Evolutionary conservation across 2,888 invertebrate genomes (phyloP).

Genomic region (Heliconius aoede): DNA sequence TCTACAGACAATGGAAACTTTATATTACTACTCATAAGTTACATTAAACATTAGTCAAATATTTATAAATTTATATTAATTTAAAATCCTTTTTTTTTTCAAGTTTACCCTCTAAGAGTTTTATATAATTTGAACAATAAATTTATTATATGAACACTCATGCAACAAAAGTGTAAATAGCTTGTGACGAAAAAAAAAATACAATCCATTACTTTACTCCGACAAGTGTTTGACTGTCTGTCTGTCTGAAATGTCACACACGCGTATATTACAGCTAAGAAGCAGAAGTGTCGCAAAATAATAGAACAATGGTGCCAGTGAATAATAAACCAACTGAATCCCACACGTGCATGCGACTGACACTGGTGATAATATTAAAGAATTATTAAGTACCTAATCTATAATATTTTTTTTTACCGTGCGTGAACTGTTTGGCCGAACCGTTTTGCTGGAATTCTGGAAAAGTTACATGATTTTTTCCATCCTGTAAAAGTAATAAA

Average conservation of each 20-base stretch:
- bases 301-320: slow-evolving; percentile 41
- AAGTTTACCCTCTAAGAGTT: no score
- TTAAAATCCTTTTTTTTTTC: not conserved
- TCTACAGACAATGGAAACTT: slow-evolving; percentile 78
- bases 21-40: not conserved
- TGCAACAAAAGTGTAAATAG: slow-evolving; percentile 33
- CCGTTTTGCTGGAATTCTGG: slow-evolving; percentile 95
- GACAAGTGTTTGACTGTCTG: slow-evolving; percentile 12
- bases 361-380: slow-evolving; percentile 80
- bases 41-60: not conserved
- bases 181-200: slow-evolving; percentile 17
- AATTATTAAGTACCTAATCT: slow-evolving; percentile 86
- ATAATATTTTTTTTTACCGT: slow-evolving; percentile 91
- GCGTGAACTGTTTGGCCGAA: slow-evolving; percentile 93
- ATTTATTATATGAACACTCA: slow-evolving; percentile 21
- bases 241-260: not conserved
- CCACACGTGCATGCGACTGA: slow-evolving; percentile 83
- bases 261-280: slow-evolving; percentile 17
- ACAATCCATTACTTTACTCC: not conserved
- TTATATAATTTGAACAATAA: not conserved
- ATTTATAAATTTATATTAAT: not conserved
- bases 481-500: slow-evolving; percentile 85
- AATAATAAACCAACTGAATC: slow-evolving; percentile 61
- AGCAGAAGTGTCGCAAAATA: slow-evolving; percentile 42
- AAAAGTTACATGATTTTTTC: slow-evolving; percentile 95